These are phyloP conservation scores for Malurus splendens DNA, from an alignment of 2,797 vertebrate genomes.

Conservation along the genomic window DNA sequence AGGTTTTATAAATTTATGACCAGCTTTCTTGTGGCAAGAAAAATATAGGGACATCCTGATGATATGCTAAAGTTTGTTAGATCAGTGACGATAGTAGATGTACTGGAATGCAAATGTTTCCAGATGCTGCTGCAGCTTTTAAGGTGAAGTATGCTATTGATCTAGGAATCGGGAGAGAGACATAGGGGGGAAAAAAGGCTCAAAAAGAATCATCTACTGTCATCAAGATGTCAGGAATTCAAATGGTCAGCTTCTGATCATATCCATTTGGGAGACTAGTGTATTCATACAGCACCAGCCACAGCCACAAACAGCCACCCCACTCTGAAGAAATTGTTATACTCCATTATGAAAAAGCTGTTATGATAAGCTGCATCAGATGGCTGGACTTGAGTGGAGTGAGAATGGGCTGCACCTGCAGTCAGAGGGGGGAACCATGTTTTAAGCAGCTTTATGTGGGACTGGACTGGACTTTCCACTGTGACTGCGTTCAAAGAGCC, in stretches of 20 bases:
- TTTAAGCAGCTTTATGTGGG: neutral
- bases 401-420: neutral
- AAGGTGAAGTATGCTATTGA: neutral
- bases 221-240: neutral
- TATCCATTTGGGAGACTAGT: neutral
- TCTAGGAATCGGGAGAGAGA: neutral
- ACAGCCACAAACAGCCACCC: neutral
- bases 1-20: neutral
- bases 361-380: neutral
- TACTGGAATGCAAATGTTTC: neutral
- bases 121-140: neutral
- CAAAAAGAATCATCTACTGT: neutral
- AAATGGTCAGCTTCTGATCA: neutral
- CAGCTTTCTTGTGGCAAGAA: neutral
- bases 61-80: neutral
- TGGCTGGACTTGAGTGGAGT: neutral
- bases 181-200: neutral
- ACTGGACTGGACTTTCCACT: neutral
- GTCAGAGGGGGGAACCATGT: neutral
- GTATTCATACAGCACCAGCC: neutral
- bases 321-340: neutral
- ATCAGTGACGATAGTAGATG: neutral
- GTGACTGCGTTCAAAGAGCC: neutral
- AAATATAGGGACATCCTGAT: neutral
- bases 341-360: neutral